Evolutionary conservation across 2,888 invertebrate species (phyloP), one percentile per base, ranked within the genome.

Genomic region (Ophion ellenae): DNA sequence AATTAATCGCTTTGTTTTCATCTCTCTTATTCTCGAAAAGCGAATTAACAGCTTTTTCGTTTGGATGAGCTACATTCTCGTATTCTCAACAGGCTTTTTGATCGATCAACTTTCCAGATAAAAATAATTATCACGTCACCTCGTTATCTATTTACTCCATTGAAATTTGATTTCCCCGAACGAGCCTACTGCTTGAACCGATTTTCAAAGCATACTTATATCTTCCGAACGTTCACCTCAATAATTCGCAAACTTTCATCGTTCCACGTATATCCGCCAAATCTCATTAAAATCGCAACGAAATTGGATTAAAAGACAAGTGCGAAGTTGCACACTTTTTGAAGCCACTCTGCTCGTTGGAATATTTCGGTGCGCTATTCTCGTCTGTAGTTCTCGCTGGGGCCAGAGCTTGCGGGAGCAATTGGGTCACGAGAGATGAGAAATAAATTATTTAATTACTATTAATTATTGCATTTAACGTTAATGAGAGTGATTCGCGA

Each of bases 1-100:
- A 85, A 82, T 79, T 47, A 66, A 78, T 64, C 79, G 32, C 66
- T 45, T 28, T 59, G 24, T 24, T 24, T 9, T 59, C 66, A 40
- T 1, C n/a, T 57, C 47, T 71, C 73, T 17, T 80, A 9, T 66
- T 64, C 40, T 20, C 40, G 14, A 40, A 73, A 66, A 73, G n/a
- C 64, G 73, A 80, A 73, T 73, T 73, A 57, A 64, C 73, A 32
- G 57, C 45, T 63, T 66, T 71, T 28, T 6, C 28, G 10, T 63
- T 63, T 17, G 11, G 63, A 45, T 28, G 45, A 63, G 17, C 47
- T 17, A 4, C 2, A 53, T 11, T 14, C 14, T 53, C 14, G 53
- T 36, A 36, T 36, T 36, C 36, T 36, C 36, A 0, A 36, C 36
- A 36, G 36, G 36, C 36, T 36, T 36, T 36, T 36, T 7, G 3